Base-by-base conservation (phyloP, 1,140 invertebrate species). In the Drosophila ohnishii region DNA sequence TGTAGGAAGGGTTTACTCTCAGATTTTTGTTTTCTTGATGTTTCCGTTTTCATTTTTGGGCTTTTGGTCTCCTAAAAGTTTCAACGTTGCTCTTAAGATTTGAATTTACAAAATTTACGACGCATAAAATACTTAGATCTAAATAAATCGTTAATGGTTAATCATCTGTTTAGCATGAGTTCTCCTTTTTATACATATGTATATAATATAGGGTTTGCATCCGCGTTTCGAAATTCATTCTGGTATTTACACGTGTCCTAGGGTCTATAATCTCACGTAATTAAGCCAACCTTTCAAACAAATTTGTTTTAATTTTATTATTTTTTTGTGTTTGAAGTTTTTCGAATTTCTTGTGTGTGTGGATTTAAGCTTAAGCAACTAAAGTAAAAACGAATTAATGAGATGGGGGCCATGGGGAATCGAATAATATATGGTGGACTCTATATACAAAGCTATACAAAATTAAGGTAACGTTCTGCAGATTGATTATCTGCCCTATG, bases 121-220 rank as follows among this genome's bases (percentile, higher is more conserved):
- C 84, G 79, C 83, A 79, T 86, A 86, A 86, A 86, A 86, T 87
- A 76, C 79, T 87, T 87, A 87, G 7, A 40, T 39, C 83, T 85
- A 81, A 53, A 55, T 25, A 60, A 76, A 69, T 66, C 25, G 65
- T 58, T 78, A 56, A 57, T 56, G 70, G 48, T 55, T 75, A 75
- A 67, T 82, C 58, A 65, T 79, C 47, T 64, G 56, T 61, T 35
- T 39, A 28, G 56, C 35, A 64, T 50, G 55, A 50, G 55, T 76
- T 70, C 53, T 35, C 28, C 22, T 51, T 28, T 45, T 47, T 47
- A 80, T 84, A 72, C 75, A 85, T 53, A 56, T 76, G 74, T 60
- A 69, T 50, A 19, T 51, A 51, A 63, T 62, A 55, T 44, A 37
- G 16, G 56, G 35, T 66, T 67, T 77, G 56, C 39, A 32, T 47